Percentiles rank a stretch among this genome's conserved stretches.
phyloP scores from a whole-genome alignment of 2,113 vertebrate genomes.

The Onychostoma macrolepis region DNA sequence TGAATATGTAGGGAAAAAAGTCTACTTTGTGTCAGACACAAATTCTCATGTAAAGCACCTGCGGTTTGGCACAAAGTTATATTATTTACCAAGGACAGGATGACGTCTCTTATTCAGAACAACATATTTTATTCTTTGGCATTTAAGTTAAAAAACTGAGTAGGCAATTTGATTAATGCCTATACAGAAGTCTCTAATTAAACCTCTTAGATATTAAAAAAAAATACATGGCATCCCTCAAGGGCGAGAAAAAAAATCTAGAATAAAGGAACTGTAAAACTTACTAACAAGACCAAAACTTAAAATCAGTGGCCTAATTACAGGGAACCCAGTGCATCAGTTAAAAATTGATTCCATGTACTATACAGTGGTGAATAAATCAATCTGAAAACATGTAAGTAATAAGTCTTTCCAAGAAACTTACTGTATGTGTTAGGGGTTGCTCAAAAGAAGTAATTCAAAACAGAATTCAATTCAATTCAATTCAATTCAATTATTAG shows the following conservation, averaged over 20 bases:
- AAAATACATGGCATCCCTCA: neutral
- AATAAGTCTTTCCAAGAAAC: neutral
- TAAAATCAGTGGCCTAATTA: slow-evolving; percentile 47
- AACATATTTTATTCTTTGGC: neutral
- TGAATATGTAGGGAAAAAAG: neutral
- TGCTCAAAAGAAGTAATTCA: neutral
- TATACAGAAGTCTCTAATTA: neutral
- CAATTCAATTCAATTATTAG: neutral
- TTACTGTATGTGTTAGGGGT: neutral
- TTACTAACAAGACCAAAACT: slow-evolving; percentile 29
- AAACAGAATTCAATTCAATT: neutral
- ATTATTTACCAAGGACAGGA: neutral
- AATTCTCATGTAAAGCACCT: neutral
- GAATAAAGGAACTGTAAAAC: slow-evolving; percentile 30
- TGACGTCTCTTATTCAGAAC: neutral
- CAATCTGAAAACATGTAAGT: slow-evolving; percentile 30
- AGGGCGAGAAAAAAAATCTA: neutral
- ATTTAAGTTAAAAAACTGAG: neutral
- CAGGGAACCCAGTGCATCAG: slow-evolving; percentile 29
- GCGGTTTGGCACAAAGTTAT: neutral
- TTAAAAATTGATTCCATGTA: slow-evolving; percentile 39
- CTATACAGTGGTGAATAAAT: slow-evolving; percentile 54
- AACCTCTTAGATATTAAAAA: neutral
- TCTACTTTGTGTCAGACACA: neutral
- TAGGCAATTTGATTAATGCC: neutral